Evolutionary conservation across 1,140 invertebrate genomes (phyloP), one percentile per base, ranked within the genome.

Genomic region (Metaphire vulgaris): DNA sequence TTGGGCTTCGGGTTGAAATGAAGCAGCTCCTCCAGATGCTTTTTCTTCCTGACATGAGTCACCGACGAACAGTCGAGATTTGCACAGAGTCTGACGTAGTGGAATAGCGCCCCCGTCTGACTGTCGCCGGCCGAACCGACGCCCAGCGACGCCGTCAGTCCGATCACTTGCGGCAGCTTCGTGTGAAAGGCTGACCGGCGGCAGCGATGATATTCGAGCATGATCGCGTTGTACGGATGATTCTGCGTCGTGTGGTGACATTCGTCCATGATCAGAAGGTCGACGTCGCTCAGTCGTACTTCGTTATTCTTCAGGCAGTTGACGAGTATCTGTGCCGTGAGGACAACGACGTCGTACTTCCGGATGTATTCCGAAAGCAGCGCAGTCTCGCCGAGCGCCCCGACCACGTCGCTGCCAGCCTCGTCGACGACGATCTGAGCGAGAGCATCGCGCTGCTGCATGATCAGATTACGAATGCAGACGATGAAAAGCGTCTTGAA

Each of bases 251-350:
- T 81, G 29, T 33, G 76, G 75, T 81, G 80, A 75, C 80, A 81
- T 56, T 81, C 80, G 56, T 81, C 80, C 56, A 74, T 31, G 26
- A 74, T 33, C 66, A 74, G 34, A 1, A 74, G 66, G 28, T 74
- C 41, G 41, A 56, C 21, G 41, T 56, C 41, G 21, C 41, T 56
- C 41, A 56, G 6, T 6, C 41, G 41, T 56, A 56, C 41, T 56
- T 56, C 41, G 41, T 21, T 21, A 56, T 6, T 56, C 41, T 56
- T 56, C 16, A 74, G 65, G 31, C 30, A 28, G 14, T 84, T 83
- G 26, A 82, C 65, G 29, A 84, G 77, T 14, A 84, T 82, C 76
- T 83, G 81, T 26, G 82, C 81, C 65, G 83, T 84, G 75, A 84
- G 56, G 68, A 82, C 81, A 31, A 83, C 41, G n/a, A 83, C 79